Evolutionary conservation across 2,113 vertebrate genomes (phyloP).

Genomic region (Muntiacus reevesi): DNA sequence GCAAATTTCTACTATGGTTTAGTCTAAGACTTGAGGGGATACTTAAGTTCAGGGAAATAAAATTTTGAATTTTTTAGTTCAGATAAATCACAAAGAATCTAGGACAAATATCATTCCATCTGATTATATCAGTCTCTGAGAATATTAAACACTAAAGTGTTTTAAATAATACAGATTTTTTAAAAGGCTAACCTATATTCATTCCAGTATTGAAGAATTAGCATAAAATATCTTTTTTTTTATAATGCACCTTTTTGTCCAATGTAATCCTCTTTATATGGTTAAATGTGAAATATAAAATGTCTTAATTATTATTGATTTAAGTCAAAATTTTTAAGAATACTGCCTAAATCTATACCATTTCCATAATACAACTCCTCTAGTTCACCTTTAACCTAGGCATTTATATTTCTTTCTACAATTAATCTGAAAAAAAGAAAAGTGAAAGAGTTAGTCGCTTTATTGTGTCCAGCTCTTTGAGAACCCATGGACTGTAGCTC

Average conservation of each 20-base stretch:
- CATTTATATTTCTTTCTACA: background rate
- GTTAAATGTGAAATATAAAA: background rate
- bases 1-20: constrained; percentile 48
- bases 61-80: background rate
- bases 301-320: background rate
- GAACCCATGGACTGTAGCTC: background rate
- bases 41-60: constrained; percentile 32
- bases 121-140: constrained; percentile 64
- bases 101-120: constrained; percentile 14
- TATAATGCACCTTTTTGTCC: constrained; percentile 11
- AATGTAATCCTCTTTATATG: background rate
- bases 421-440: background rate
- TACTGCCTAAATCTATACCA: background rate
- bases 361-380: background rate
- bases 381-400: constrained; percentile 1
- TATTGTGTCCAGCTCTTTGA: background rate
- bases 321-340: background rate
- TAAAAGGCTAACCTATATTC: constrained; percentile 52
- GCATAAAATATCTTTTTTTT: constrained; percentile 16
- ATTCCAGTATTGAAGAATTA: constrained; percentile 46
- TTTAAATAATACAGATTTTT: constrained; percentile 56
- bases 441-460: background rate
- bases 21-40: constrained; percentile 28
- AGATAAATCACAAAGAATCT: constrained; percentile 17
- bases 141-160: constrained; percentile 49